Conservation (phyloP, 2,888 invertebrate genomes). For the Nomada lathburiana region DNA sequence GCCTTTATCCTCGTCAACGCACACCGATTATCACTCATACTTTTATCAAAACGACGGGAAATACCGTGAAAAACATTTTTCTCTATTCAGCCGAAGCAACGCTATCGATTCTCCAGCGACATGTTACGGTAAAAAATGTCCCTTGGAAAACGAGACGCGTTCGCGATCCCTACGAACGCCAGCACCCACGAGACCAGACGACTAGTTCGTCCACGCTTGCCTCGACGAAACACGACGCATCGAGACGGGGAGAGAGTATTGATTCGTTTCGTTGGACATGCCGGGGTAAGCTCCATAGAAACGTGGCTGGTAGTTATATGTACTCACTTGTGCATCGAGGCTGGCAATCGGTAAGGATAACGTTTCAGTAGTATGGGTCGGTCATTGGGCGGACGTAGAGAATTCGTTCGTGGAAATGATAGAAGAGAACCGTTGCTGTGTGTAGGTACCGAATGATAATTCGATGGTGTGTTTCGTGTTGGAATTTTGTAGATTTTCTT, state of each 20-base stretch:
- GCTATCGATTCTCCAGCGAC: slow-evolving; percentile 34
- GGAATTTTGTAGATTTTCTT: no score
- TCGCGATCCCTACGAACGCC: slow-evolving; percentile 7
- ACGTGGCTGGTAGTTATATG: slow-evolving; percentile 9
- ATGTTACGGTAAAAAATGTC: slow-evolving; percentile 11
- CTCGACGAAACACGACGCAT: slow-evolving; percentile 61
- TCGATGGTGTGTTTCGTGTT: no score
- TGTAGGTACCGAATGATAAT: not conserved
- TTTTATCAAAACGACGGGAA: not conserved
- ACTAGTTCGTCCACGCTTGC: slow-evolving; percentile 21
- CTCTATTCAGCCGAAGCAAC: not conserved
- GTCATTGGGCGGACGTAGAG: not conserved
- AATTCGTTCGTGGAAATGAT: not conserved
- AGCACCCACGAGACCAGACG: slow-evolving; percentile 23
- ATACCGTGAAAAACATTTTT: slow-evolving; percentile 4
- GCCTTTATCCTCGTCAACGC: slow-evolving; percentile 8
- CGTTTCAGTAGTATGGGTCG: not conserved
- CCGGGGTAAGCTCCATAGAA: slow-evolving; percentile 55
- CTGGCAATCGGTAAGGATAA: slow-evolving; percentile 30
- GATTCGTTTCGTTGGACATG: slow-evolving; percentile 46
- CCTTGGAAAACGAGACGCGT: slow-evolving; percentile 28
- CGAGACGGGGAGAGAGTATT: slow-evolving; percentile 61
- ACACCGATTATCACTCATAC: slow-evolving; percentile 14
- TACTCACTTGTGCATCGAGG: not conserved
- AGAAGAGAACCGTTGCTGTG: not conserved